phyloP scores from a whole-genome alignment of 2,113 vertebrate species.

The Girardinichthys multiradiatus region DNA sequence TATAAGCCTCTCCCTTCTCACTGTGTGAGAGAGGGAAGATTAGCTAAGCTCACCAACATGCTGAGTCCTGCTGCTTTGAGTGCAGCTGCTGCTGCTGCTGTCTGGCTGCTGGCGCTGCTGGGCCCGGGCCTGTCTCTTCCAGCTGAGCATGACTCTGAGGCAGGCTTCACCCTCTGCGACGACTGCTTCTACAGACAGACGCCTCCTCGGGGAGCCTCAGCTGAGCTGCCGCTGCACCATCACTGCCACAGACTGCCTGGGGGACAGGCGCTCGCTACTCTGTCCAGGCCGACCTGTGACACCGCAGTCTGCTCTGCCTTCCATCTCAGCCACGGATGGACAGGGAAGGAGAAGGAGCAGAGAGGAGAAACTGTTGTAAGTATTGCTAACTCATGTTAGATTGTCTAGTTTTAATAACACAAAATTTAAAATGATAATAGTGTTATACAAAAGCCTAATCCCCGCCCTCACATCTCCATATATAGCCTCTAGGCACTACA shows the following conservation, averaged over 20 bases:
- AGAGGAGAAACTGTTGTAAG: conserved; percentile 63
- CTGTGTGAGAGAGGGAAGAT: conserved; percentile 42
- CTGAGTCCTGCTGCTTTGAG: conserved; percentile 62
- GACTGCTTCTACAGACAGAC: conserved; percentile 76
- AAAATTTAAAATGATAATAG: background rate
- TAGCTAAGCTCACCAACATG: conserved; percentile 72
- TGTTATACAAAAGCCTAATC: background rate
- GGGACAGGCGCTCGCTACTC: conserved; percentile 71
- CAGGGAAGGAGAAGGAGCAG: conserved; percentile 50
- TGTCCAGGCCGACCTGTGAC: conserved; percentile 70
- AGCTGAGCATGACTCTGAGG: conserved; percentile 56
- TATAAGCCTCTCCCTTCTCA: conserved; percentile 63
- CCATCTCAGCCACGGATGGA: conserved; percentile 57
- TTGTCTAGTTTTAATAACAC: conserved; percentile 6
- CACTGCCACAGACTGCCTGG: conserved; percentile 71
- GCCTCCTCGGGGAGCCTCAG: conserved; percentile 59
- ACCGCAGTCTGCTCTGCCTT: conserved; percentile 73
- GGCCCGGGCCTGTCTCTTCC: conserved; percentile 64
- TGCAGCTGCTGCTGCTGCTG: conserved; percentile 68
- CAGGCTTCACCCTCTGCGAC: conserved; percentile 61
- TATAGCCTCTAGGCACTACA: too few species aligned
- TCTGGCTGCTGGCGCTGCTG: conserved; percentile 69
- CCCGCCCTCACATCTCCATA: too few species aligned
- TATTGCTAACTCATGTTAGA: conserved; percentile 10
- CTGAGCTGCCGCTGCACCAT: conserved; percentile 47